A percentile compares a stretch with the other conserved stretches of the same genome.
These are phyloP conservation scores for Chamaetylas fuelleborni DNA, from an alignment of 2,113 vertebrate genomes.

Conservation along the genomic window DNA sequence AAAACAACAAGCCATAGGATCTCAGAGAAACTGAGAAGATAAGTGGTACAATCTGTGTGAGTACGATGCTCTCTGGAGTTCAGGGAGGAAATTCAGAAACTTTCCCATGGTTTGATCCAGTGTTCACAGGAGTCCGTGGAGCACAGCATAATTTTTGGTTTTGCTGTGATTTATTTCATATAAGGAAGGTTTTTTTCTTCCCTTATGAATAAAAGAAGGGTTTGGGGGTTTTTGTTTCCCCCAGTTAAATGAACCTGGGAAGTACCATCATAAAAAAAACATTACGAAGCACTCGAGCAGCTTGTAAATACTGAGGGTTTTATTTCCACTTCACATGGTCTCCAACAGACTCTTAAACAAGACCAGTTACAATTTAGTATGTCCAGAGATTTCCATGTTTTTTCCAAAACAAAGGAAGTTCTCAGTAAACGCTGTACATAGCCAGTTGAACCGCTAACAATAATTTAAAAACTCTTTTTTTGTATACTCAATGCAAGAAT, in stretches of 20 bases:
- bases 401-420: slow-evolving; percentile 59
- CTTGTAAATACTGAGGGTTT: slow-evolving; percentile 73
- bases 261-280: not conserved
- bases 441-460: slow-evolving; percentile 80
- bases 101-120: not conserved
- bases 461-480: slow-evolving; percentile 83
- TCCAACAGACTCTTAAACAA: slow-evolving; percentile 71
- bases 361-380: slow-evolving; percentile 59
- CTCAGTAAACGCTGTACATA: slow-evolving; percentile 80
- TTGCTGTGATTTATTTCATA: not conserved
- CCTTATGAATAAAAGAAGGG: not conserved
- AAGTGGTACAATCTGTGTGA: not conserved
- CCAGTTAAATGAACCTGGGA: not conserved
- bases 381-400: slow-evolving; percentile 58
- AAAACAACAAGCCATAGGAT: not conserved
- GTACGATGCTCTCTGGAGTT: not conserved
- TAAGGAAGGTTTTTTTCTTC: not conserved
- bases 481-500: slow-evolving; percentile 79
- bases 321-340: slow-evolving; percentile 73
- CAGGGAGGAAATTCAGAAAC: not conserved
- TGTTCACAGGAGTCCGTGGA: not conserved
- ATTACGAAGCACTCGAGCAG: not conserved
- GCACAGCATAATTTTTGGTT: not conserved
- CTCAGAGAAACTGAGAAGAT: not conserved
- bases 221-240: not conserved